phyloP scores from a whole-genome alignment of 2,888 invertebrate genomes.

The Drosophila atroscutellata region DNA sequence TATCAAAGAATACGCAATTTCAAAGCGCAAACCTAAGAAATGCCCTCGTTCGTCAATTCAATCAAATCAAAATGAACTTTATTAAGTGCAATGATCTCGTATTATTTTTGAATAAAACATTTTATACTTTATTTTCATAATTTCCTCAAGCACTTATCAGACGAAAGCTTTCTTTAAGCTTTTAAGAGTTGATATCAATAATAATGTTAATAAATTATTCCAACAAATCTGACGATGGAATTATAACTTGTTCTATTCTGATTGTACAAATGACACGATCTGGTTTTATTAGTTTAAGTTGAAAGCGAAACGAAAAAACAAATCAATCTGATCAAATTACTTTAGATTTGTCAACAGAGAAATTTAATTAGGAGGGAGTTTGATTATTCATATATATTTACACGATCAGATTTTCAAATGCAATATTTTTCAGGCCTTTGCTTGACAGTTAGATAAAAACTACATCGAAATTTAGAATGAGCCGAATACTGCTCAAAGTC shows the following conservation, averaged over 20 bases:
- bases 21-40: conserved; percentile 4
- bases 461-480: not conserved
- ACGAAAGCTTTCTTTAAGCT: not conserved
- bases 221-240: not conserved
- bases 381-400: not conserved
- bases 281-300: not conserved
- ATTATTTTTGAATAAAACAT: not conserved
- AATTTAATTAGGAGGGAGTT: not conserved
- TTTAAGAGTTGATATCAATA: not conserved
- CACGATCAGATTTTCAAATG: not conserved
- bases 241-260: not conserved
- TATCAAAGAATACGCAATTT: conserved; percentile 36
- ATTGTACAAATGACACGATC: not conserved
- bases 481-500: not conserved
- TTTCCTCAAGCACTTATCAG: not conserved
- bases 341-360: not conserved
- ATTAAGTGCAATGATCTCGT: not conserved
- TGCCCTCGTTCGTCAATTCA: not conserved
- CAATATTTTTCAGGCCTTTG: not conserved
- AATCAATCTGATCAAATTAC: not conserved
- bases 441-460: not conserved
- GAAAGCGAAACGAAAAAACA: not conserved
- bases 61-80: not conserved
- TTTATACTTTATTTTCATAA: not conserved
- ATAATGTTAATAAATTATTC: not conserved